Base-by-base conservation (phyloP, 1,140 invertebrate species). In the Polypedilum vanderplanki region DNA sequence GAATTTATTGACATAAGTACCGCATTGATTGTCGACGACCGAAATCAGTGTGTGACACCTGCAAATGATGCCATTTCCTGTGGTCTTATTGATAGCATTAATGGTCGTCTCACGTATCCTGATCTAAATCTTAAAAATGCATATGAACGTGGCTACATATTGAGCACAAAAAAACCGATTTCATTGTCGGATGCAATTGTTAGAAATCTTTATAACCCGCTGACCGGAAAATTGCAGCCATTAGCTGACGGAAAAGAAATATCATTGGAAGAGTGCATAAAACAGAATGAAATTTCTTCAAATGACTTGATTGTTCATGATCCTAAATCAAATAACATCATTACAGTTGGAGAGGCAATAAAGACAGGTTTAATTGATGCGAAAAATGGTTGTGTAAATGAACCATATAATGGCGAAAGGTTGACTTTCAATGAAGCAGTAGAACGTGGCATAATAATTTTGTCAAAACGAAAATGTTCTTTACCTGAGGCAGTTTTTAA, bases 171-270 rank as follows among this genome's bases (percentile, higher is more conserved):
- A 76, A 91, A 91, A 80, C 93, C 91, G 7, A 90, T 89, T 86
- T 91, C 91, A 1, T 82, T 98, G 41, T 90, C 94, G 82, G 93
- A 97, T 86, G 92, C 93, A 73, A 83, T 97, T 73, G 89, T 92
- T 57, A 89, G 91, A 83, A 90, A 92, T 75, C 85, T 93, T 75
- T 95, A 95, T 81, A 89, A 96, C 81, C 83, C 88, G 0, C 86
- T 89, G 73, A 91, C 90, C 74, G 92, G 93, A 4, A 87, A 90
- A 73, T 89, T 92, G 75, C 89, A 89, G 40, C 89, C 91, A 67
- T 90, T 93, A 77, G 20, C 17, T 18, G n/a, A n/a, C 46, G 88
- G 89, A 22, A 87, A 89, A 73, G 85, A 85, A 73, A 86, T 93
- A 76, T 93, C 91, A 18, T 81, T 98, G 4, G 89, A 92, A 75